Evolutionary conservation across 2,113 vertebrate species (phyloP), one percentile per base, ranked within the genome.

Genomic region (Prietella phreatophila): DNA sequence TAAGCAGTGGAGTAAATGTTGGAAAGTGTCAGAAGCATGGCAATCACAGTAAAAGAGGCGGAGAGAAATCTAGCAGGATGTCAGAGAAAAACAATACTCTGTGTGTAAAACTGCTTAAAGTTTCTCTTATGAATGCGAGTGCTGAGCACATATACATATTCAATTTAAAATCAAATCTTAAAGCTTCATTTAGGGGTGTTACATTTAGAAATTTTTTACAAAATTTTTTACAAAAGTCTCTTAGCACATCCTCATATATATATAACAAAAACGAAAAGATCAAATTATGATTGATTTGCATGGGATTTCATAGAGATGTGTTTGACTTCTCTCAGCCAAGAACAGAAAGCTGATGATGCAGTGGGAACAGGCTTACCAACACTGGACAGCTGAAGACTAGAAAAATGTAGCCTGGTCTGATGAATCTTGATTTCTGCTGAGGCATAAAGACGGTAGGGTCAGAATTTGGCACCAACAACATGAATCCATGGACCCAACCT

Each of bases 1-100:
- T 67, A 86, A 83, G 67, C 84, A 79, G 25, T 27, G 50, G 42
- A 67, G 69, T n/a, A 83, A 86, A 86, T 76, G 84, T 50, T 33
- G 65, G 65, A 88, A 71, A 60, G 47, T 61, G 79, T 39, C 36
- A 69, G 78, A 56, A 88, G 82, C 58, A 71, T 30, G 47, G 82
- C 55, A 63, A 73, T 42, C 39, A 47, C 9, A 36, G 67, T 39
- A 82, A 56, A 81, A 33, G 36, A 71, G 50, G 78, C 5, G 42
- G 42, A 36, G 61, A 25, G 17, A 55, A 42, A 42, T 60, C 71
- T 85, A 67, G 19, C 25, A 78, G 60, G 61, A 82, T 83, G 30
- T 80, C 9, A 50, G 4, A 75, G 42, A 42, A 39, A 63, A 53
- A 50, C 58, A 39, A 0, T 14, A 63, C 42, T 75, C 42, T 42